Evolutionary conservation across 2,113 vertebrate species (phyloP).

Genomic region (Nestor notabilis): DNA sequence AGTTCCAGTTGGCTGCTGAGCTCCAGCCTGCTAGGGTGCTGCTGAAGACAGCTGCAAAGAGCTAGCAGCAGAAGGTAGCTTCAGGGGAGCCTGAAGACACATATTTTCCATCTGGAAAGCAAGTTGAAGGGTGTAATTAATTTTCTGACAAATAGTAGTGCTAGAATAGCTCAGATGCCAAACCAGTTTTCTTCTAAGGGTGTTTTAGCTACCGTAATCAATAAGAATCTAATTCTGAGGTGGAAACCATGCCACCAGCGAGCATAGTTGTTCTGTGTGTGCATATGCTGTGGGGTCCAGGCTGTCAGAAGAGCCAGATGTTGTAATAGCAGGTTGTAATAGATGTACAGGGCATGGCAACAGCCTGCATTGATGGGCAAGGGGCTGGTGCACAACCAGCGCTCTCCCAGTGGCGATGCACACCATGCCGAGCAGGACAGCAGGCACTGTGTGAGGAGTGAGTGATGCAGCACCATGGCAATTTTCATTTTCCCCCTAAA

Average conservation of each 20-base stretch:
- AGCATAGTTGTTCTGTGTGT: neutral
- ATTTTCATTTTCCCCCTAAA: neutral
- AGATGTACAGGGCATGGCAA: accelerated
- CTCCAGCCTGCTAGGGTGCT: neutral
- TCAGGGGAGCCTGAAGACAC: neutral
- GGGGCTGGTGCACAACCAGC: accelerated
- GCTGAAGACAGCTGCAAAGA: neutral
- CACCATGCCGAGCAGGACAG: accelerated
- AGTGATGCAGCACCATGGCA: accelerated
- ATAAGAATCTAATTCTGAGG: neutral
- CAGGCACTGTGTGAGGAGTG: neutral
- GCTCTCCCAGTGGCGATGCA: accelerated
- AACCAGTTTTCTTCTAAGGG: neutral
- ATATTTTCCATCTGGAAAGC: neutral
- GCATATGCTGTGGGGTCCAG: neutral
- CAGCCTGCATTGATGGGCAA: accelerated
- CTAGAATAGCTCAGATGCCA: neutral
- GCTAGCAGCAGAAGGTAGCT: neutral
- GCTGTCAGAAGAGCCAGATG: neutral
- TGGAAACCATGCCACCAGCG: neutral
- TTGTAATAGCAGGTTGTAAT: neutral
- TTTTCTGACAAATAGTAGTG: neutral
- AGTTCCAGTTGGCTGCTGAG: neutral
- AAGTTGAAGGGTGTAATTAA: neutral
- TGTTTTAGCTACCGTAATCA: neutral